Conservation (phyloP, 2,113 vertebrate genomes). For the Zeus faber region DNA sequence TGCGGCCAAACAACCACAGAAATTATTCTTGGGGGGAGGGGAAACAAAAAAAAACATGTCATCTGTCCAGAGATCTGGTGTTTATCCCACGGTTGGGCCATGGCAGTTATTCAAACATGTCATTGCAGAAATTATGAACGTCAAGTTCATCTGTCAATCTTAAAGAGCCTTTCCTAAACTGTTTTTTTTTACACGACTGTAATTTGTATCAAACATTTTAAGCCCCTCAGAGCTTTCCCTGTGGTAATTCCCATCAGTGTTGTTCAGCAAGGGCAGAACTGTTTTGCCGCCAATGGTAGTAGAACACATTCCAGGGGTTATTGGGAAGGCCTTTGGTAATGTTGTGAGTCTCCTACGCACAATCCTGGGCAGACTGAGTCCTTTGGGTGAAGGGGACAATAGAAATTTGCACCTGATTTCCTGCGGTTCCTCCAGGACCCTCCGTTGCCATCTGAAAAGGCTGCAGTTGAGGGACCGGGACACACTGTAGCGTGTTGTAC, state of each 20-base stretch:
- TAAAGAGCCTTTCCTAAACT: slow-evolving; percentile 46
- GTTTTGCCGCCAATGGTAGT: slow-evolving; percentile 7
- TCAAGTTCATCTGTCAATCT: slow-evolving; percentile 59
- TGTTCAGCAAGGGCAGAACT: slow-evolving; percentile 33
- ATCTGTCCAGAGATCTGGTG: slow-evolving; percentile 65
- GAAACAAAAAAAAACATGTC: too few species aligned
- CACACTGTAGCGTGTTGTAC: too few species aligned
- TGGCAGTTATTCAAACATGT: slow-evolving; percentile 70
- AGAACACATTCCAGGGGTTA: slow-evolving; percentile 18
- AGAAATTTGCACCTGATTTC: too few species aligned
- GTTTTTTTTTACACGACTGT: too few species aligned
- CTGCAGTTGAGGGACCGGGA: too few species aligned
- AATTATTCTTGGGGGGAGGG: slow-evolving; percentile 43
- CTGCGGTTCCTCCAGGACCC: too few species aligned
- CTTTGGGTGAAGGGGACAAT: too few species aligned
- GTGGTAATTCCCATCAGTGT: slow-evolving; percentile 21
- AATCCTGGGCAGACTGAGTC: too few species aligned
- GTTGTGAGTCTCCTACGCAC: too few species aligned
- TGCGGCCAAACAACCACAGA: slow-evolving; percentile 30
- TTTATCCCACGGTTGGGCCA: slow-evolving; percentile 66
- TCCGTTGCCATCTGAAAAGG: too few species aligned
- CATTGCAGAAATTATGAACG: slow-evolving; percentile 63
- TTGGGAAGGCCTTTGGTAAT: too few species aligned
- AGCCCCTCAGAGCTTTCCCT: slow-evolving; percentile 29
- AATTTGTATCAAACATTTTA: too few species aligned